Evolutionary conservation across 2,113 vertebrate species (phyloP), one percentile per base, ranked within the genome.

Genomic region (Rhabdornis inornatus): DNA sequence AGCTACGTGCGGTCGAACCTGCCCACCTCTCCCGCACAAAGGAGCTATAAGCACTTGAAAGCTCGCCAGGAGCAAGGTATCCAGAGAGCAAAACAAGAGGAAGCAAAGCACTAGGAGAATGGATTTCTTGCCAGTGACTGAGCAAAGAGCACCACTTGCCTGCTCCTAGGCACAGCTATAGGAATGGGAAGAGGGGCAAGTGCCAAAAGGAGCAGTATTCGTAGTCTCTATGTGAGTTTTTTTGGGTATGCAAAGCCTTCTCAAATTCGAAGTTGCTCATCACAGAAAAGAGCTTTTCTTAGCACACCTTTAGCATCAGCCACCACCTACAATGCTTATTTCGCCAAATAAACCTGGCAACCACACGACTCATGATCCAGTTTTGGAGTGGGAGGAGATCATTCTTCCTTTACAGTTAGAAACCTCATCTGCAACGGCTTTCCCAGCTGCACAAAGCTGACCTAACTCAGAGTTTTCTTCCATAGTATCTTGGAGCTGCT

Each of bases 1-100:
- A 87, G 90, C 90, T 96, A 96, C 76, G 70, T 94, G 93, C 93
- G 70, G 59, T 68, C 68, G 53, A 79, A 74, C 92, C 66, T 94
- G 82, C 90, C 59, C 68, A 92, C 44, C 59, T 45, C 88, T 83
- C 27, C 79, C 24, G 44, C 72, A 87, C 3, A 2, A 56, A 76
- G 85, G 50, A 85, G 56, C 87, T 66, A 78, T 68, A 65, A 40
- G 76, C 0, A 0, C 71, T 63, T 88, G 85, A 95, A 83, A 47
- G 27, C 33, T 77, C 25, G 79, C 90, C 90, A 90, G 68, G 44
- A 13, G 5, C 2, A 4, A 55, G 39, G 68, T 68, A 91, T 47
- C 71, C 66, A 52, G 28, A 87, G 71, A 93, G 63, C 42, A 85
- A 93, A 95, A 90, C 85, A 90, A 87, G 57, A 85, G 70, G 53